A percentile compares a stretch with the other conserved stretches of the same genome.
These are phyloP conservation scores for Chirona hameri DNA, from an alignment of 2,888 invertebrate species.

Conservation along the genomic window DNA sequence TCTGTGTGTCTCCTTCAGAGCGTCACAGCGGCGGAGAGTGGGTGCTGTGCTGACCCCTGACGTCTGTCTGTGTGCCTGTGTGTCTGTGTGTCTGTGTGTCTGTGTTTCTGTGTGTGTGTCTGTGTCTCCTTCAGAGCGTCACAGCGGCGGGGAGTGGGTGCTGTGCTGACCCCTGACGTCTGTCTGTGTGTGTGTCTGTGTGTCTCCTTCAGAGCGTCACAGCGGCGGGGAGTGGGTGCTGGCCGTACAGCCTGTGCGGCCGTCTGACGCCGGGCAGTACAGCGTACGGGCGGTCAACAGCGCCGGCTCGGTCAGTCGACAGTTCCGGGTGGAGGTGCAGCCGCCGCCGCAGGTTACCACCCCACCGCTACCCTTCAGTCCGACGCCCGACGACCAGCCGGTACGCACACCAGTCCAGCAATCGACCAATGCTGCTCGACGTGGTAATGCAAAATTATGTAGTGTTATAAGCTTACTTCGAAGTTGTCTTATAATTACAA, in stretches of 20 bases:
- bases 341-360: not conserved
- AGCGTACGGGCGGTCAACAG: not conserved
- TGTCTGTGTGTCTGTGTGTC: no score
- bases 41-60: no score
- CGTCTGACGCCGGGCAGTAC: not conserved
- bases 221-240: conserved; percentile 7
- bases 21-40: no score
- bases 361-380: not conserved
- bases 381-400: not conserved
- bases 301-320: not conserved
- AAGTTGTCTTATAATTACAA: no score
- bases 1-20: not conserved
- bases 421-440: no score
- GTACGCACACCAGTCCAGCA: not conserved
- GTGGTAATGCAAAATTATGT: no score
- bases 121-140: no score
- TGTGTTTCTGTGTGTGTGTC: no score
- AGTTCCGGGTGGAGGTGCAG: not conserved
- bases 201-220: not conserved
- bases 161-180: no score
- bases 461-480: no score
- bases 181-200: not conserved
- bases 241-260: not conserved
- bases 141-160: no score
- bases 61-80: no score